A percentile compares a stretch with the other conserved stretches of the same genome.
Conservation (phyloP, 2,888 invertebrate genomes). For the Syrphus vitripennis region DNA sequence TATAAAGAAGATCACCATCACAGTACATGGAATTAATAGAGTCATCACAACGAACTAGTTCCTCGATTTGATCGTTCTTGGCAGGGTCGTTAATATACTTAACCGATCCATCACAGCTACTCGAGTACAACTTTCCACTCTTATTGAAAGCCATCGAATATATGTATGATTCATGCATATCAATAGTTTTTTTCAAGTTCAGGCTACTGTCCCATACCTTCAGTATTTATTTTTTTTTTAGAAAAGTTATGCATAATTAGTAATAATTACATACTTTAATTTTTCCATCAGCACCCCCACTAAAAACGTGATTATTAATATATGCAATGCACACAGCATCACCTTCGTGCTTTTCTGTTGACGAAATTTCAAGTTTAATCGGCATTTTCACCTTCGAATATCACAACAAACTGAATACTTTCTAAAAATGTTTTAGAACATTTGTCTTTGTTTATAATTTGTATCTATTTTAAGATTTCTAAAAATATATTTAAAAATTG, state of each 20-base stretch:
- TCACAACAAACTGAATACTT: conserved; percentile 22
- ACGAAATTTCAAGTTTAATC: conserved; percentile 75
- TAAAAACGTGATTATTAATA: conserved; percentile 77
- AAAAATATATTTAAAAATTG: conserved; percentile 7
- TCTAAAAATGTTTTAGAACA: not conserved
- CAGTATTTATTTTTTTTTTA: conserved; percentile 5
- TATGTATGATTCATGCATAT: conserved; percentile 79
- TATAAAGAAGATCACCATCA: conserved; percentile 76
- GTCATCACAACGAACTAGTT: conserved; percentile 78
- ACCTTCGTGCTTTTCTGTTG: conserved; percentile 78
- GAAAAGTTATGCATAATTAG: not conserved
- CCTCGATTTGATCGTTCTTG: conserved; percentile 74
- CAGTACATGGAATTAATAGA: conserved; percentile 79
- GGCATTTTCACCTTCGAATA: conserved; percentile 40
- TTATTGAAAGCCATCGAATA: conserved; percentile 78
- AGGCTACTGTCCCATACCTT: conserved; percentile 80
- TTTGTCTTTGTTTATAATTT: conserved; percentile 1
- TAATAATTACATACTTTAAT: conserved; percentile 76
- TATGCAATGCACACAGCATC: conserved; percentile 78
- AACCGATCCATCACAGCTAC: conserved; percentile 80
- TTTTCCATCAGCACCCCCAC: conserved; percentile 81
- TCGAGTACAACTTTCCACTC: conserved; percentile 79
- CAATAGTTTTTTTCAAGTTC: conserved; percentile 76
- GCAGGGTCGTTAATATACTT: conserved; percentile 78
- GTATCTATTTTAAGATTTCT: conserved; percentile 36